A percentile compares a stretch with the other conserved stretches of the same genome.
Conservation (phyloP, 2,797 vertebrate species). For the Catostomus latipinnis region DNA sequence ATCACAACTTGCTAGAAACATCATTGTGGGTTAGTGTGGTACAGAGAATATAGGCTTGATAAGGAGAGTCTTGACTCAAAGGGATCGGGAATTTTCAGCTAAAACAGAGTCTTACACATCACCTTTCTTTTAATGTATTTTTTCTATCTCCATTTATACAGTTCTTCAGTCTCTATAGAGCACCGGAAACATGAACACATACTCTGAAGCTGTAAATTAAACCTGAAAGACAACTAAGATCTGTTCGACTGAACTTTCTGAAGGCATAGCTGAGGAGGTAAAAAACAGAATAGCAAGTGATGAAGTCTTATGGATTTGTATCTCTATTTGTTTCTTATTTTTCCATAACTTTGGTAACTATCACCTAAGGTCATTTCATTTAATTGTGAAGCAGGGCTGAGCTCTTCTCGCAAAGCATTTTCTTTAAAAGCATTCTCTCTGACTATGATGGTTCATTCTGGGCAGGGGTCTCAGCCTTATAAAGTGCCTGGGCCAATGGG, state of each 20-base stretch:
- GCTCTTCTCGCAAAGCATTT: neutral
- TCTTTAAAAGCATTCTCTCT: neutral
- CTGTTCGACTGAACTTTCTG: slow-evolving; percentile 7
- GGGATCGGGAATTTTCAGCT: slow-evolving; percentile 14
- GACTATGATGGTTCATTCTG: neutral
- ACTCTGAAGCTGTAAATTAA: slow-evolving; percentile 2
- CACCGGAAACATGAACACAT: neutral
- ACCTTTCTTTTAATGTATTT: neutral
- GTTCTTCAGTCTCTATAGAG: neutral
- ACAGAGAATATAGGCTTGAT: neutral
- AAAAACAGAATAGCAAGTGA: neutral
- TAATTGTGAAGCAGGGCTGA: neutral
- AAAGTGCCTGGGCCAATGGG: slow-evolving; percentile 28
- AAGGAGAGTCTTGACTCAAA: neutral
- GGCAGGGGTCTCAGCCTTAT: slow-evolving; percentile 13
- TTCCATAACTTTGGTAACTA: neutral
- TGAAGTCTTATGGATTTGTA: neutral
- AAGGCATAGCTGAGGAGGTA: neutral
- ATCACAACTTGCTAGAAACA: slow-evolving; percentile 1
- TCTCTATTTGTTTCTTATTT: neutral
- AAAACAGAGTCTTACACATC: neutral
- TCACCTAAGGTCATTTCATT: neutral
- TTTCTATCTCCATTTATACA: neutral
- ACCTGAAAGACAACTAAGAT: slow-evolving; percentile 5
- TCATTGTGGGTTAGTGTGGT: neutral